These are phyloP conservation scores for Petroica traversi DNA, from an alignment of 2,113 vertebrate species.

Conservation along the genomic window DNA sequence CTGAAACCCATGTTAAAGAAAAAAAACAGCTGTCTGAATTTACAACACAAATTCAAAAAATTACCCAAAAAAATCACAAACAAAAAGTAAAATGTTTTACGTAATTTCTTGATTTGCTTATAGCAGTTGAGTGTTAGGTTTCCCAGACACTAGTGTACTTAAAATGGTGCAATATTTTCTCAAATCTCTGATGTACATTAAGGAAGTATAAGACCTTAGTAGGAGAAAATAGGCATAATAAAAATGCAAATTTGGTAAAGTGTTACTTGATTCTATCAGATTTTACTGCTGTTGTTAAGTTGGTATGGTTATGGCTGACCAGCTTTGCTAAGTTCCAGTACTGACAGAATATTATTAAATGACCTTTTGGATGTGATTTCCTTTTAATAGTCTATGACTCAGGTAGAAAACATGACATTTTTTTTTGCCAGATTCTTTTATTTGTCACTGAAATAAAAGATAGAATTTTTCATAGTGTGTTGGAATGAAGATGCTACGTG, in stretches of 20 bases:
- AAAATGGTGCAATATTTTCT: neutral
- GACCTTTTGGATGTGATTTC: neutral
- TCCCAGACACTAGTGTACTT: neutral
- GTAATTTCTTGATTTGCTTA: neutral
- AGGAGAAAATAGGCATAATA: rapidly evolving
- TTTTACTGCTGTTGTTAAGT: neutral
- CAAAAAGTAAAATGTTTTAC: neutral
- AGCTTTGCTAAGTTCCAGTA: neutral
- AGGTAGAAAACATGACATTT: neutral
- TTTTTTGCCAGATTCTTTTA: neutral
- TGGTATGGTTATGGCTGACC: neutral
- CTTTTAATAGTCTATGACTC: neutral
- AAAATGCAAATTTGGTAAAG: neutral
- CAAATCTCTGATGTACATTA: neutral
- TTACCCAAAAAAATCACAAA: neutral
- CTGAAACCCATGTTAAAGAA: neutral
- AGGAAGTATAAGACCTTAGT: neutral
- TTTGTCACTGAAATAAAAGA: neutral
- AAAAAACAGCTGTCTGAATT: neutral
- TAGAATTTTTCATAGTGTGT: neutral
- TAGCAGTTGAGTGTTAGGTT: neutral
- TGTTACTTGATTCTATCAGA: neutral
- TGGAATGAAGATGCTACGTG: neutral
- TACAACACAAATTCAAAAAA: neutral
- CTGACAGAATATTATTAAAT: neutral